Evolutionary conservation across 2,113 vertebrate genomes (phyloP), one percentile per base, ranked within the genome.

Genomic region (Salminus brasiliensis): DNA sequence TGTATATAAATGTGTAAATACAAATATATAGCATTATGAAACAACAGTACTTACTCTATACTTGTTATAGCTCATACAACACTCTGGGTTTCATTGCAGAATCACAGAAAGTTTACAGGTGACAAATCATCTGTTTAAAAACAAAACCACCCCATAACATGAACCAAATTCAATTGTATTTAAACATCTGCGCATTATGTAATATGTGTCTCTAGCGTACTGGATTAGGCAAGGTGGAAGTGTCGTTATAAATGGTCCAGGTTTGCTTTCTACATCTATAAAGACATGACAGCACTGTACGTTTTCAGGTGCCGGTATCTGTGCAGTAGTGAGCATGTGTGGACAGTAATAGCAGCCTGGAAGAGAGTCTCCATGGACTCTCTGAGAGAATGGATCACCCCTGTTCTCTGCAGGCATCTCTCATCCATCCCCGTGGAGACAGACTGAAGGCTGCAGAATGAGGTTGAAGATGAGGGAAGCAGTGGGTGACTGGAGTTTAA

Each of bases 381-480:
- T 81, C 13, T 62, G 15, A 55, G n/a, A 80, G 71, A 71, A 67
- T 68, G 80, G 30, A 83, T 84, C 73, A 83, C 78, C 76, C 53
- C 41, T 47, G 41, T 57, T 60, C 70, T 75, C 53, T 39, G 53
- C 74, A 63, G 73, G 81, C 43, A 62, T 60, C 65, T 62, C 66
- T 83, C 84, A 85, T 83, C 84, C 84, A 81, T 83, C 81, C 72
- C 60, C 30, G 41, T 41, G 57, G 81, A 78, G 85, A 72, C 78
- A 39, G 74, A 73, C 76, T 62, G 66, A 55, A 80, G 76, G 83
- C 76, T 84, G 30, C 59, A 62, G 67, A 82, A 81, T 65, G 78
- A 53, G 72, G 8, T 32, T 41, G 69, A 78, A 79, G 72, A 84
- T 77, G 75, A 75, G 80, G 69, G n/a, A 32, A 67, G 39, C 76